phyloP scores from a whole-genome alignment of 2,113 vertebrate species.

The Saccopteryx leptura region DNA sequence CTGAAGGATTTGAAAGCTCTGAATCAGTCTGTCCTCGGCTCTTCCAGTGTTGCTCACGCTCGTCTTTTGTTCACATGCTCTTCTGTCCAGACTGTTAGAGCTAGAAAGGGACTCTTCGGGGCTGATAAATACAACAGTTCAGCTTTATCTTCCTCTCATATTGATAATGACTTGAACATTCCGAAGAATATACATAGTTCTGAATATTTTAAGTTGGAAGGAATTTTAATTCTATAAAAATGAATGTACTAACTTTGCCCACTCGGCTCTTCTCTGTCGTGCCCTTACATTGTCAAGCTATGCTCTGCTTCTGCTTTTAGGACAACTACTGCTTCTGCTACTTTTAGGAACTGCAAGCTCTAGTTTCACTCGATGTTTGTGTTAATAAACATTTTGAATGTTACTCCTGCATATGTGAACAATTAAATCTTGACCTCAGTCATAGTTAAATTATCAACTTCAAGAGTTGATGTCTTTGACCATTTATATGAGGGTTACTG shows the following conservation, averaged over 20 bases:
- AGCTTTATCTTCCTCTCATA: slow-evolving; percentile 34
- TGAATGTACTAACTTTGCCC: slow-evolving; percentile 59
- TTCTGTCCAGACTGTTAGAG: slow-evolving; percentile 33
- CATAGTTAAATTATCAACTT: slow-evolving; percentile 78
- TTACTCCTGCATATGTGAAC: slow-evolving; percentile 88
- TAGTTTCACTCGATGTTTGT: slow-evolving; percentile 50
- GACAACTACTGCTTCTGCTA: not conserved
- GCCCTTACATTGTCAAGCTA: not conserved
- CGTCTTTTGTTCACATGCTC: slow-evolving; percentile 62
- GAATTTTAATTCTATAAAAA: slow-evolving; percentile 68
- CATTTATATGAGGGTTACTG: slow-evolving; percentile 85
- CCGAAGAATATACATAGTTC: slow-evolving; percentile 78
- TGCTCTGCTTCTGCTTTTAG: not conserved
- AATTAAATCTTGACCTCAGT: slow-evolving; percentile 75
- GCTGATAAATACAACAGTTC: not conserved
- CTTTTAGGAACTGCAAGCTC: slow-evolving; percentile 60
- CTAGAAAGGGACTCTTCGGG: not conserved
- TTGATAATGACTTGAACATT: slow-evolving; percentile 78
- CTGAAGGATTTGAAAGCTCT: not conserved
- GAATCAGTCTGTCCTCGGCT: not conserved
- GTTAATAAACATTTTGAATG: slow-evolving; percentile 71
- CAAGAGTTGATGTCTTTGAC: slow-evolving; percentile 60
- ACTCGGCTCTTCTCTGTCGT: not conserved
- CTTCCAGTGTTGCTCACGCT: not conserved
- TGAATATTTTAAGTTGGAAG: slow-evolving; percentile 71